Percentiles rank a stretch among this genome's conserved stretches.
Conservation (phyloP, 2,797 vertebrate genomes). For the Gadopsis bispinosus region DNA sequence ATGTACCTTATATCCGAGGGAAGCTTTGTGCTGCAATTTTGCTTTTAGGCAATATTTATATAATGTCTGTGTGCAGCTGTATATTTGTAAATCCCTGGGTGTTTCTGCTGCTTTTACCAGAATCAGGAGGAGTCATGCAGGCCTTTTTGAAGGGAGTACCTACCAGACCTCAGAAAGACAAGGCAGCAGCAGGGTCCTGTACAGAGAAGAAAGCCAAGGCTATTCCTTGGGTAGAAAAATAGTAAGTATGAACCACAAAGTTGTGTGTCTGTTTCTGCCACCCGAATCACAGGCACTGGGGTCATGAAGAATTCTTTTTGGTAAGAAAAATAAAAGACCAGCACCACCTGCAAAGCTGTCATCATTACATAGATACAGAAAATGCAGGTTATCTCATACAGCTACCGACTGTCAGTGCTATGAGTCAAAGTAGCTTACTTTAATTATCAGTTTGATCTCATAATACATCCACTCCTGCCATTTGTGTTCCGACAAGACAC, state of each 20-base stretch:
- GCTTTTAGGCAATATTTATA: background rate
- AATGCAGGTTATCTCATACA: too few relatives aligned
- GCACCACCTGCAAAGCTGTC: too few relatives aligned
- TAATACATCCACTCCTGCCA: too few relatives aligned
- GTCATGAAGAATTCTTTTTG: background rate
- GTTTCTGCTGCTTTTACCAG: background rate
- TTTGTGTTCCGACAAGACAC: too few relatives aligned
- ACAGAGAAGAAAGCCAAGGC: constrained; percentile 89
- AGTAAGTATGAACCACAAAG: constrained; percentile 84
- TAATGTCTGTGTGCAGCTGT: background rate
- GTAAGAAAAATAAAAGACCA: too few relatives aligned
- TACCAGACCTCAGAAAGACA: constrained; percentile 87
- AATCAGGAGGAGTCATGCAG: constrained; percentile 86
- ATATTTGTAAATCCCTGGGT: background rate
- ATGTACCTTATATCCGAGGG: too few relatives aligned
- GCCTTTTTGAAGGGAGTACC: constrained; percentile 92
- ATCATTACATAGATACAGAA: too few relatives aligned
- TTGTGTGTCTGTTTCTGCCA: background rate
- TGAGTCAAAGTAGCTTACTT: too few relatives aligned
- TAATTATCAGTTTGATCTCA: too few relatives aligned
- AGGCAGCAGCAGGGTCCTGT: constrained; percentile 82
- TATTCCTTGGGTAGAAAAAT: constrained; percentile 98
- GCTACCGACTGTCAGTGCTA: too few relatives aligned
- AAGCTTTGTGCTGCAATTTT: background rate
- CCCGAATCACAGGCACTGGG: background rate